phyloP scores from a whole-genome alignment of 2,797 vertebrate species.

The Myotis planiceps region DNA sequence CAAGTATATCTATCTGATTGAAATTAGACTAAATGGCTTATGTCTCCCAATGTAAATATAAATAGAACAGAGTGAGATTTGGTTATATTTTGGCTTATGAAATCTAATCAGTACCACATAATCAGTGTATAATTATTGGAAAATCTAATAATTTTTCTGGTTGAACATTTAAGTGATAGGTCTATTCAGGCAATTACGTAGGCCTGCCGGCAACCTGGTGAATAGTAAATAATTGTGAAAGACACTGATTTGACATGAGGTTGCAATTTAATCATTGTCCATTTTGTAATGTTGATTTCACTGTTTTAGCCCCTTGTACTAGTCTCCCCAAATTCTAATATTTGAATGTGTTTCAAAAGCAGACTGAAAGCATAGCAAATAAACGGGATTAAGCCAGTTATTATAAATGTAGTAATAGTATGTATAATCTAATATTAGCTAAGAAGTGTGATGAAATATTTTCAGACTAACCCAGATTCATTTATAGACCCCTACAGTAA shows the following conservation, averaged over 20 bases:
- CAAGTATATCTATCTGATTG: not conserved
- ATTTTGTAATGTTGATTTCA: not conserved
- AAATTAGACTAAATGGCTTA: not conserved
- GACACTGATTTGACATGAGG: not conserved
- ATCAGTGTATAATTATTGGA: not conserved
- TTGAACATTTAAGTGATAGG: not conserved
- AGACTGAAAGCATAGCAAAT: not conserved
- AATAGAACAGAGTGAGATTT: not conserved
- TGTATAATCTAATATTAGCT: not conserved
- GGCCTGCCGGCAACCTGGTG: not conserved
- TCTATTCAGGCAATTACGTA: not conserved
- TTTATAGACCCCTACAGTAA: not conserved
- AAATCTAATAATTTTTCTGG: not conserved
- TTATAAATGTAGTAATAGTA: not conserved
- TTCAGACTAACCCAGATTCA: not conserved
- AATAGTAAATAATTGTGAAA: not conserved
- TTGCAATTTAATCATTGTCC: not conserved
- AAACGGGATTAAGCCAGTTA: not conserved
- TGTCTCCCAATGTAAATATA: not conserved
- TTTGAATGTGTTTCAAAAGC: not conserved
- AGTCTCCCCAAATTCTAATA: not conserved
- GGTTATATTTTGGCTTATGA: not conserved
- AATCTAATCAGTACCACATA: not conserved
- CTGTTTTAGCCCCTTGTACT: not conserved
- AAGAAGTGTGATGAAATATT: not conserved